Conservation (phyloP, 2,888 invertebrate genomes). For the Drosophila picticornis region DNA sequence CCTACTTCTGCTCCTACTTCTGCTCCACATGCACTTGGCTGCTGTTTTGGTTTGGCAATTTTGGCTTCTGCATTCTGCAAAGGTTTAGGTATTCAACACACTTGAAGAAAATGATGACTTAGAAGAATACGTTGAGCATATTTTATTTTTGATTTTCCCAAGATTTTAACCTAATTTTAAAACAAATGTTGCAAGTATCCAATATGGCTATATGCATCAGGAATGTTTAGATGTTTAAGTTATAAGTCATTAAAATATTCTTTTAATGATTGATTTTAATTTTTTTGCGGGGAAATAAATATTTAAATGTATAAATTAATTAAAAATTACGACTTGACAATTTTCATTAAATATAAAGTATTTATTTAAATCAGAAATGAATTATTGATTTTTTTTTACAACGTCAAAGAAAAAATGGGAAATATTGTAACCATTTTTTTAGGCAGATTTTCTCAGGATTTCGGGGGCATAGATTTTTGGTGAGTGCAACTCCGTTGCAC, state of each 20-base stretch:
- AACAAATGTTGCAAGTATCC: neutral
- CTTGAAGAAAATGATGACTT: neutral
- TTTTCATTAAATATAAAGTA: too few species aligned
- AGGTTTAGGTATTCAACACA: conserved; percentile 1
- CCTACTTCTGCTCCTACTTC: neutral
- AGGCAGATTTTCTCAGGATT: neutral
- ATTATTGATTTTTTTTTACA: too few species aligned
- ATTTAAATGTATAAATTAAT: neutral
- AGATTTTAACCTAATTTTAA: neutral
- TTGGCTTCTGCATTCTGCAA: conserved; percentile 16
- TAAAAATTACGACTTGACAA: too few species aligned
- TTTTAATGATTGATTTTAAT: neutral
- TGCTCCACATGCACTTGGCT: conserved; percentile 16
- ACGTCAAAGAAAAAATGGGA: neutral
- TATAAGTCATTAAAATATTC: neutral
- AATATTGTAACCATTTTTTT: neutral
- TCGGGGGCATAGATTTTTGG: neutral
- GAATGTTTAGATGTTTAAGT: neutral
- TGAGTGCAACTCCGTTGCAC: conserved; percentile 48
- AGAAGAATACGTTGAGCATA: neutral
- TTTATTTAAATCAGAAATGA: too few species aligned
- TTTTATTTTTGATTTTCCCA: neutral
- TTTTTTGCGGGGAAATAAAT: neutral
- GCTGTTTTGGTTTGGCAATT: conserved; percentile 45
- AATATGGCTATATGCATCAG: neutral